Evolutionary conservation across 2,113 vertebrate genomes (phyloP).

Genomic region (Brachyistius frenatus): DNA sequence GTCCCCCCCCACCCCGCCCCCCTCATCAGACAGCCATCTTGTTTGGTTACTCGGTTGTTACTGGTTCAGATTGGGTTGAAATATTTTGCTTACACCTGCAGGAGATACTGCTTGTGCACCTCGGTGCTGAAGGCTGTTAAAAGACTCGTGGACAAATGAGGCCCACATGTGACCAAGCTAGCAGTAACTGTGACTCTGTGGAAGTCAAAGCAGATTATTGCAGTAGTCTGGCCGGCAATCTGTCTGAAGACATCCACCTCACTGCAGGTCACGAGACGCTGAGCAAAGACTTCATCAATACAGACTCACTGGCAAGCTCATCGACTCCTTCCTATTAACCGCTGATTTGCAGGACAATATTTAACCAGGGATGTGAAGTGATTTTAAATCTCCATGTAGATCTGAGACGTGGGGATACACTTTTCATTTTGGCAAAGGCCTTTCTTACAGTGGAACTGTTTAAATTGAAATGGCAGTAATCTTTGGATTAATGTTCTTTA

Average conservation of each 20-base stretch:
- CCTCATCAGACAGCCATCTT: not conserved
- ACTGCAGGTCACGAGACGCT: constrained; percentile 54
- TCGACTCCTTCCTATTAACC: not conserved
- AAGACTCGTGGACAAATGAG: constrained; percentile 29
- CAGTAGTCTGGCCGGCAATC: constrained; percentile 70
- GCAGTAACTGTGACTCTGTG: constrained; percentile 46
- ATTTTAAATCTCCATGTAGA: not conserved
- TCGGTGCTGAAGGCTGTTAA: not conserved
- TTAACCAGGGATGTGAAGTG: not conserved
- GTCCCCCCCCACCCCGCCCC: not conserved
- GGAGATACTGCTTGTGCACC: constrained; percentile 3
- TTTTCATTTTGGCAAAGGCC: not conserved
- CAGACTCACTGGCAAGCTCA: constrained; percentile 10
- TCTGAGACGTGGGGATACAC: not conserved
- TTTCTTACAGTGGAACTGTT: not conserved
- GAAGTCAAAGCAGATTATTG: constrained; percentile 74
- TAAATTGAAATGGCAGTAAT: not conserved
- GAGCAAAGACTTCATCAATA: constrained; percentile 35
- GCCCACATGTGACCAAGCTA: constrained; percentile 54
- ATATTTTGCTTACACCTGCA: constrained; percentile 17
- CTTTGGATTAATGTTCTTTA: too few species aligned
- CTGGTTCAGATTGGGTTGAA: not conserved
- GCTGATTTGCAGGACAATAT: not conserved
- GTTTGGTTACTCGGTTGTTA: not conserved
- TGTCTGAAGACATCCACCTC: constrained; percentile 68